Evolutionary conservation across 2,113 vertebrate genomes (phyloP), one percentile per base, ranked within the genome.

Genomic region (Delphinus delphis): DNA sequence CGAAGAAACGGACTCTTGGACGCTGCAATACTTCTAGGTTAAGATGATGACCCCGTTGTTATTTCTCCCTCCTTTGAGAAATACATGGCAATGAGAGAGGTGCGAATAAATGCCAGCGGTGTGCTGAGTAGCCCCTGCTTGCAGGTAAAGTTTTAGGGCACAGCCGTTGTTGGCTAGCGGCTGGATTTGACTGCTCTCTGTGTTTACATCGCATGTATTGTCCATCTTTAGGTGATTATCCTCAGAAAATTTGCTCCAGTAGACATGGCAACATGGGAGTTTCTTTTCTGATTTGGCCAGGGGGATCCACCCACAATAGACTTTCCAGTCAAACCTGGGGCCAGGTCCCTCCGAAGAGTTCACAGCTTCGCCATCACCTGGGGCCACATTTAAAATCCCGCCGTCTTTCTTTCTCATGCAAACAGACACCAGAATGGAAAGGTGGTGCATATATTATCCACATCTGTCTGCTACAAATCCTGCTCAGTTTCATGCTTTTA

Each of bases 401-500:
- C 44, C 60, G 63, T 80, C 55, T 88, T 89, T 88, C 94, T 71
- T 85, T 87, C 87, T 96, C 90, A 2, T 92, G 94, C 92, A 67
- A 94, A 97, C 98, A 98, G 97, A 98, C 98, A 98, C 96, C 88
- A 15, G 55, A 97, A 85, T 3, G 77, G 97, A 97, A 98, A 97
- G 96, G 92, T 41, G 91, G 96, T 90, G 55, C 98, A 97, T 74
- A 74, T 68, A n/a, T 97, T 95, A 88, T 53, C 97, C 98, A 88
- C 98, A 80, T 98, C 98, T 98, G 98, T 98, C 98, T 98, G 97
- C 97, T 96, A 97, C 98, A 98, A 98, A 98, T 96, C 98, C 98
- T 25, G 76, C 98, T 98, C 98, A 95, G 97, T 98, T 98, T 98
- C 97, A 7, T 33, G 97, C 97, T 53, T 98, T 97, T 98, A 98